Evolutionary conservation across 2,888 invertebrate genomes (phyloP).

Genomic region (Caenorhabditis zanzibari): DNA sequence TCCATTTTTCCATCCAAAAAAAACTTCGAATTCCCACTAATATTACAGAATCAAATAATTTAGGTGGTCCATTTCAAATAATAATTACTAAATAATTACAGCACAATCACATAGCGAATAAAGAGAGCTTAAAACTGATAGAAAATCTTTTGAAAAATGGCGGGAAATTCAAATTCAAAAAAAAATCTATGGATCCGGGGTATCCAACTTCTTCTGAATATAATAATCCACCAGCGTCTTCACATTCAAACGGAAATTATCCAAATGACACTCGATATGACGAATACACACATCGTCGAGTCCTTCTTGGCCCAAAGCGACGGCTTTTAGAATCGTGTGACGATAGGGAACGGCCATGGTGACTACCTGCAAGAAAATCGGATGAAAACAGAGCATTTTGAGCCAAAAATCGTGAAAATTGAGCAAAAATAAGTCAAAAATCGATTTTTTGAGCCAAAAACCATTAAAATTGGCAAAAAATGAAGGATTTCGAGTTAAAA

Average conservation of each 20-base stretch:
- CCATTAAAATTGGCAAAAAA: too few species aligned
- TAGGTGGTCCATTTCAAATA: too few species aligned
- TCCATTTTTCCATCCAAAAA: too few species aligned
- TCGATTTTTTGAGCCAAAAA: not conserved
- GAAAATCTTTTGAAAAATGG: not conserved
- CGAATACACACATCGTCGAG: conserved; percentile 80
- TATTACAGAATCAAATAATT: too few species aligned
- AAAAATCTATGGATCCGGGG: conserved; percentile 61
- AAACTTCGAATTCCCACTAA: too few species aligned
- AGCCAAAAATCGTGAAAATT: not conserved
- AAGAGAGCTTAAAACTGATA: too few species aligned
- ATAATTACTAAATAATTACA: not conserved
- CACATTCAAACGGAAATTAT: conserved; percentile 81
- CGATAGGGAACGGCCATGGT: conserved; percentile 82
- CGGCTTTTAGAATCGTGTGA: conserved; percentile 78
- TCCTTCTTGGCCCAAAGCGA: conserved; percentile 81
- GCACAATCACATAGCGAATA: not conserved
- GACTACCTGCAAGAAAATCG: conserved; percentile 79
- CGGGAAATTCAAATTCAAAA: not conserved
- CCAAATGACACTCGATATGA: conserved; percentile 80
- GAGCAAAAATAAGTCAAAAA: not conserved
- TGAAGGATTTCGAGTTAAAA: too few species aligned
- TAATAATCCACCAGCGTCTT: conserved; percentile 80
- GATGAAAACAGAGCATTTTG: too few species aligned
- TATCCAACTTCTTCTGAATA: conserved; percentile 76